These are phyloP conservation scores for Zaprionus davidi DNA, from an alignment of 1,140 invertebrate species.

Conservation along the genomic window DNA sequence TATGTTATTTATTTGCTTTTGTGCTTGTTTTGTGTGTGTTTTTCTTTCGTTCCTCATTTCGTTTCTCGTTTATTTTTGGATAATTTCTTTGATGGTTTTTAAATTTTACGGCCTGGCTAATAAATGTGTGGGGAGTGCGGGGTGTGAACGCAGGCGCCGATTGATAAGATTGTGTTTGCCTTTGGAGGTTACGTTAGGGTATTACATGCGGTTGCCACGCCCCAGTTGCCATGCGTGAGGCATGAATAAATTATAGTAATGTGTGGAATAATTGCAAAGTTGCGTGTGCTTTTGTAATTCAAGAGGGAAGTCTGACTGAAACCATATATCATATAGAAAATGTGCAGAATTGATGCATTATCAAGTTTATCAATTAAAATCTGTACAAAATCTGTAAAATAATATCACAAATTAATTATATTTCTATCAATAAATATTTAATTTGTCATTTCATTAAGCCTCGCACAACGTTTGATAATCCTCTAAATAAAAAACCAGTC, in stretches of 20 bases:
- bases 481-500: background rate
- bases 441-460: background rate
- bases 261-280: background rate
- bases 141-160: slow-evolving; percentile 42
- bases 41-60: slow-evolving; percentile 11
- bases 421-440: background rate
- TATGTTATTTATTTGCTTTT: slow-evolving; percentile 12
- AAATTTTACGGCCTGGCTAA: slow-evolving; percentile 64
- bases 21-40: slow-evolving; percentile 16
- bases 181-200: background rate
- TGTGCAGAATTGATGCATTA: too few relatives aligned
- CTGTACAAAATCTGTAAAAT: background rate
- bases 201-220: background rate
- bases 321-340: background rate
- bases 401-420: background rate
- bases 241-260: background rate
- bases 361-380: too few relatives aligned
- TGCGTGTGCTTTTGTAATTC: background rate
- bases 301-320: background rate
- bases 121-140: slow-evolving; percentile 28
- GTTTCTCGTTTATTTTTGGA: slow-evolving; percentile 41
- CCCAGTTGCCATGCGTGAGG: slow-evolving; percentile 1
- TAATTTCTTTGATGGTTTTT: slow-evolving; percentile 67
- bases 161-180: slow-evolving; percentile 38
- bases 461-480: background rate